Base-by-base conservation (phyloP, 2,888 invertebrate genomes). In the Ochlodes sylvanus region DNA sequence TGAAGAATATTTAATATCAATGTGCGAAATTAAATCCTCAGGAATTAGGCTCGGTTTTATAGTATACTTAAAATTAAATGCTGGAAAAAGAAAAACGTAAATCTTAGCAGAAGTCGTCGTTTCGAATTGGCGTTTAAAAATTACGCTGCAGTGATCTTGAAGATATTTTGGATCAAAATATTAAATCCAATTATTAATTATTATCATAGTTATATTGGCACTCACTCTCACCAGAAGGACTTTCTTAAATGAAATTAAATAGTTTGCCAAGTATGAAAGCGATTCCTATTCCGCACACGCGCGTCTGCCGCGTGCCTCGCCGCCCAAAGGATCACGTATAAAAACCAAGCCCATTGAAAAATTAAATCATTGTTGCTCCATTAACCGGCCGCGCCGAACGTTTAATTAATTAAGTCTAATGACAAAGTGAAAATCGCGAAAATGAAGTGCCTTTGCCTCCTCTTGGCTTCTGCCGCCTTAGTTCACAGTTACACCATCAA, bases 341-440 rank as follows among this genome's bases (percentile, higher is more conserved):
- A 94, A 94, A 93, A 95, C 95, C 94, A 94, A 95, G 94, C 95
- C 95, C 94, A 95, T 92, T 85, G 89, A 90, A 92, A 93, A 92
- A 92, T 93, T 92, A 88, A 92, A 91, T 92, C 93, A 93, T 88
- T 93, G 91, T 91, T 90, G 88, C 84, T 86, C 92, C 88, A 92
- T 92, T 92, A 91, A 91, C 87, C 87, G 87, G 78, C 80, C 86
- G 83, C 79, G 84, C 77, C 81, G 84, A 80, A 90, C 92, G 89
- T 89, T 76, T 86, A 90, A 93, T 90, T 91, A 92, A 88, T 80
- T 78, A 81, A 84, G 84, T 78, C 88, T 88, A 90, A 92, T 92
- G 91, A 88, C 77, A 88, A 79, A 87, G 89, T 90, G 87, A 84
- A 82, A 79, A 74, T 76, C 72, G 72, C 57, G 71, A 92, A 85